These are phyloP conservation scores for Blastomussa wellsi DNA, from an alignment of 92 coral and sea anemone genomes.

Conservation along the genomic window DNA sequence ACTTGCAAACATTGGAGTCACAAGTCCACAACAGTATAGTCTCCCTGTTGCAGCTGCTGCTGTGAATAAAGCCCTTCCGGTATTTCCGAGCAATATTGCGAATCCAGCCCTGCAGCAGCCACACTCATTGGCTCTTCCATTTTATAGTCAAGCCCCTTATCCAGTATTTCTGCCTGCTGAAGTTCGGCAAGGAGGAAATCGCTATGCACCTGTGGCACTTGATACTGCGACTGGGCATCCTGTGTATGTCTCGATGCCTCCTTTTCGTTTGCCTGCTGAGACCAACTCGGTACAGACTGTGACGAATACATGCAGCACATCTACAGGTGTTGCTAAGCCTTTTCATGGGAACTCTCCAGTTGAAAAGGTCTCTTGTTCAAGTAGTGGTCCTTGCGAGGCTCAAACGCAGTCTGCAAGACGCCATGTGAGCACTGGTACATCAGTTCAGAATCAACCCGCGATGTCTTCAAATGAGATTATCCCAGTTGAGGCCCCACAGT, in stretches of 20 bases:
- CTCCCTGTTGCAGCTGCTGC: not conserved
- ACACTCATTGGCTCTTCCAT: not conserved
- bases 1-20: not conserved
- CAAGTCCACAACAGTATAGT: not conserved
- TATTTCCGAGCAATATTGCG: not conserved
- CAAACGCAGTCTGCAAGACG: not conserved
- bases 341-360: not conserved
- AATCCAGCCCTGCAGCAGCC: conserved; percentile 2
- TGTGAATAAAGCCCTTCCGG: not conserved
- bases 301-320: not conserved
- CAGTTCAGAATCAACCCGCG: not conserved
- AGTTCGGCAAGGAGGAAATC: not conserved
- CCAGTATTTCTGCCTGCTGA: not conserved
- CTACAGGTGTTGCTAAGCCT: not conserved
- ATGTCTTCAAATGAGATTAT: not conserved
- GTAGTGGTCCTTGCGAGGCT: not conserved
- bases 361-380: not conserved
- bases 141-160: not conserved
- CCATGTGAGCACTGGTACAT: not conserved
- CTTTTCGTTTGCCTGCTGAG: not conserved
- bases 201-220: not conserved
- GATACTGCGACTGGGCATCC: not conserved
- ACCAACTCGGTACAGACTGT: not conserved
- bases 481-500: not conserved
- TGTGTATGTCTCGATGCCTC: not conserved